Percentiles rank a stretch among this genome's conserved stretches.
phyloP scores from a whole-genome alignment of 2,888 invertebrate species.

The Hemistola chrysoprasaria region DNA sequence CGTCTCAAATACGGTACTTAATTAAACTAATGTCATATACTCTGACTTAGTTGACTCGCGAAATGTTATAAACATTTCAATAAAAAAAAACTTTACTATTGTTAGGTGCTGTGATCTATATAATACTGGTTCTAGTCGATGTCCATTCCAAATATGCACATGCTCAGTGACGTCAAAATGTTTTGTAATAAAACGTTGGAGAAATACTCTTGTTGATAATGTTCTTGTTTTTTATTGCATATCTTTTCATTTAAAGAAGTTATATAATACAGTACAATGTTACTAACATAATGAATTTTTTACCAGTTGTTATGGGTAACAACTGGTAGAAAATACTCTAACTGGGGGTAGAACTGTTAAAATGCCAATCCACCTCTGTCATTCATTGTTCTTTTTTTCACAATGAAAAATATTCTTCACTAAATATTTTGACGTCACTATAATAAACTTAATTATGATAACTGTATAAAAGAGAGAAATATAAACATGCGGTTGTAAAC shows the following conservation, averaged over 20 bases:
- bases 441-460: constrained; percentile 13
- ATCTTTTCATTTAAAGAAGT: no score
- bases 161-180: constrained; percentile 12
- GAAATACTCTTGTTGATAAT: no score
- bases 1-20: constrained; percentile 49
- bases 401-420: neutral
- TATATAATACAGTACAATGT: no score
- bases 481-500: constrained; percentile 23
- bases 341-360: no score
- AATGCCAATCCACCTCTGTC: no score
- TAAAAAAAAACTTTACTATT: constrained; percentile 37
- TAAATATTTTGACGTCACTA: constrained; percentile 16
- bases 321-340: no score
- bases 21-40: constrained; percentile 40
- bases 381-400: no score
- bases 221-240: no score
- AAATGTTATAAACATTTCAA: constrained; percentile 67
- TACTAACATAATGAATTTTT: no score
- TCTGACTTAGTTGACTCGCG: constrained; percentile 62
- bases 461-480: constrained; percentile 14
- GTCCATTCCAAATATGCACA: constrained; percentile 53
- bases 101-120: constrained; percentile 64
- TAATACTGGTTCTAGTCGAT: constrained; percentile 58
- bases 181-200: neutral
- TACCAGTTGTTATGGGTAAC: no score